Evolutionary conservation across 2,113 vertebrate genomes (phyloP), one percentile per base, ranked within the genome.

Genomic region (Copsychus sechellarum): DNA sequence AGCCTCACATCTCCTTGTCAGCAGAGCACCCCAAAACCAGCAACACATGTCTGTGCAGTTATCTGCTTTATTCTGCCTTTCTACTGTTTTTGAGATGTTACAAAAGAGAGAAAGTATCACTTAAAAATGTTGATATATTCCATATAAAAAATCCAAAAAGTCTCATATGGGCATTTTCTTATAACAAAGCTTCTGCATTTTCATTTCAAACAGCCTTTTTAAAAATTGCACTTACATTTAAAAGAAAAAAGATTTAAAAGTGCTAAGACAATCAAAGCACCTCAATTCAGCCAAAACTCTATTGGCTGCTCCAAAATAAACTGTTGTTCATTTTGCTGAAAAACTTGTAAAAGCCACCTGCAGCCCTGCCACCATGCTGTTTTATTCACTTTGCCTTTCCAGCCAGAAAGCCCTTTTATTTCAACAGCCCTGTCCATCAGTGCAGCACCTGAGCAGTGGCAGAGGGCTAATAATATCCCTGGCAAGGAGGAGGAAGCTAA

Each of bases 281-380:
- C 50, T 94, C 53, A 54, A 33, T 70, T 90, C 71, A 93, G 62
- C 54, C 81, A 94, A 94, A 88, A 95, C 81, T 82, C 67, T 86
- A 29, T 36, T 80, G 45, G 21, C 62, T 88, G 48, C 34, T 95
- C 62, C 62, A 93, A 95, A 94, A 93, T 71, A 90, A 90, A 90
- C 50, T 82, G 85, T 79, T 91, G 90, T 48, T 94, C 85, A 90
- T 90, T 96, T 96, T 58, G 45, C 50, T 65, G 66, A 76, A 83
- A 74, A 90, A 92, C 58, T 88, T 93, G 40, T 60, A 77, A 80
- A 92, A 93, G 62, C 62, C 95, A 93, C 85, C 92, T 95, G 92
- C 94, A 92, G 82, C 82, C 50, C 33, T 83, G 74, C 64, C 50
- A 86, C 62, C 79, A 66, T 31, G 82, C 82, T 94, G 71, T 38